Evolutionary conservation across 2,888 invertebrate genomes (phyloP), one percentile per base, ranked within the genome.

Genomic region (Busseola fusca): DNA sequence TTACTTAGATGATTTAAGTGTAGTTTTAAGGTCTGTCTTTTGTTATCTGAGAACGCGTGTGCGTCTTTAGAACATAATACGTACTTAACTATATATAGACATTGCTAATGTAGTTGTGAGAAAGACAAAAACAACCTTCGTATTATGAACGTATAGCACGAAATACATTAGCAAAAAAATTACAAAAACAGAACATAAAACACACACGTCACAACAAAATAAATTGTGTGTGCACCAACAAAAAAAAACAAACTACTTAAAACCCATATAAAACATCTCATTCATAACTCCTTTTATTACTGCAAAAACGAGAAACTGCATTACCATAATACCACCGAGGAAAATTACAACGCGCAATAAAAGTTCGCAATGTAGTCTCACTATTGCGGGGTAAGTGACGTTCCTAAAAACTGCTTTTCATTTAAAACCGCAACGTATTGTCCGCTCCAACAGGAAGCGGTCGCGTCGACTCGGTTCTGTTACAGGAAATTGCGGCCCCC

Each of bases 401-500:
- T 78, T 69, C 65, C 64, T 83, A 87, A 85, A 85, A 87, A 86
- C 82, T 81, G 84, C 76, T 85, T 87, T 87, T 87, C 88, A 89
- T 89, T 89, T 86, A 89, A 90, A 90, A 81, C 85, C 76, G 84
- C 77, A 81, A 79, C 85, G 85, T 86, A 89, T 90, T 90, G 90
- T 91, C 86, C 86, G 78, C 78, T 82, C 69, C 72, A 84, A 81
- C 79, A 84, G 86, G 87, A 87, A 88, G 84, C 84, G 87, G 86
- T 86, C 84, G 82, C 81, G 83, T 83, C 78, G 86, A 75, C 78
- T 84, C 73, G 84, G 81, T 83, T 87, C 86, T 82, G 82, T 88
- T 85, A 84, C 90, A 90, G 92, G 92, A 92, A 92, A 92, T 92
- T 91, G 91, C 91, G 88, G 89, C 85, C 85, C 80, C 84, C 73